Evolutionary conservation across 2,113 vertebrate species (phyloP).

Genomic region (Phodopus roborovskii): DNA sequence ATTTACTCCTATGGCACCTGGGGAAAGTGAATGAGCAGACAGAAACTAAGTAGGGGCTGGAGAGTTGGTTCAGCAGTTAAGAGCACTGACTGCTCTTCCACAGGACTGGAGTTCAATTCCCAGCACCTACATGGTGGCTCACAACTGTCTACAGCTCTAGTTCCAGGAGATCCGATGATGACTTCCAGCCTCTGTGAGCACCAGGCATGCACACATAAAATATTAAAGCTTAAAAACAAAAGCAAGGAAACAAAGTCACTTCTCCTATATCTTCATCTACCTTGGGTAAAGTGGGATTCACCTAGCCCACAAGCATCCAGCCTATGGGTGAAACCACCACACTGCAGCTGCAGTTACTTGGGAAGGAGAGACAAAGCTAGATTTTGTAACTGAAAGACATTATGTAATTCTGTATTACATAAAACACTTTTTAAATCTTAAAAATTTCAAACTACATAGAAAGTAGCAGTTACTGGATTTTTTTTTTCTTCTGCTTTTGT

Average conservation of each 20-base stretch:
- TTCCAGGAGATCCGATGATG: background rate
- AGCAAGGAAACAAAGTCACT: background rate
- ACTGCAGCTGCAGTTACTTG: background rate
- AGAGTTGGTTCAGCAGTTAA: background rate
- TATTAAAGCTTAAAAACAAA: background rate
- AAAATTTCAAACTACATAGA: conserved; percentile 41
- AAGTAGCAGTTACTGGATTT: background rate
- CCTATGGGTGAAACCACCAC: background rate
- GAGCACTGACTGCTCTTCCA: background rate
- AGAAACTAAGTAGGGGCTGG: background rate
- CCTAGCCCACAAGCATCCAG: background rate
- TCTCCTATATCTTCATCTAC: background rate
- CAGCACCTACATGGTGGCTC: background rate
- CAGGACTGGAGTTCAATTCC: background rate
- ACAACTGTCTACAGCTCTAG: background rate
- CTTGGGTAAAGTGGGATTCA: background rate
- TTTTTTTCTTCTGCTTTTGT: no score
- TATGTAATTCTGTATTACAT: conserved; percentile 10
- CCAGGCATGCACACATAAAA: background rate
- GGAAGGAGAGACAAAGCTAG: background rate
- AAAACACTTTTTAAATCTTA: conserved; percentile 2
- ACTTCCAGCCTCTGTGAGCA: background rate
- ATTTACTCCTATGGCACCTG: background rate
- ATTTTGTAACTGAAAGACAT: conserved; percentile 26
- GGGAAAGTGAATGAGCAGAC: background rate